These are phyloP conservation scores for Andrena cerasifolii DNA, from an alignment of 1,140 invertebrate species.

Conservation along the genomic window DNA sequence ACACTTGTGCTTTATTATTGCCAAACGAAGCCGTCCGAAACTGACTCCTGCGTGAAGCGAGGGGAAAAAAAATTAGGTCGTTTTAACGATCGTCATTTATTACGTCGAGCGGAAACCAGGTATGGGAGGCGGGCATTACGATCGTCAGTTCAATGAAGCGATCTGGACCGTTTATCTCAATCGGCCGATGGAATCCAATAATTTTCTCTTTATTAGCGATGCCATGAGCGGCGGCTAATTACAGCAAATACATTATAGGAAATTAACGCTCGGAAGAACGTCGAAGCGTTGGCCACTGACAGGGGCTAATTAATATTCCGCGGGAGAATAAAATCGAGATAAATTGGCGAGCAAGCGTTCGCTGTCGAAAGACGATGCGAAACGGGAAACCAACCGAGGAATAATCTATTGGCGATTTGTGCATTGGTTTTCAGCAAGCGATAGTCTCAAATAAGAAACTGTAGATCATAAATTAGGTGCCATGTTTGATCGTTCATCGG, in stretches of 20 bases:
- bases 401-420: background rate
- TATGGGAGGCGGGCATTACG: background rate
- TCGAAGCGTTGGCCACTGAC: conserved; percentile 11
- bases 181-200: conserved; percentile 37
- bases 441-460: background rate
- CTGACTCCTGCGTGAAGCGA: background rate
- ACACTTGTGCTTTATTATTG: background rate
- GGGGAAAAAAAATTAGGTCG: background rate
- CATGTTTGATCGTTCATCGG: background rate
- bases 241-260: conserved; percentile 29
- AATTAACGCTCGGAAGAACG: conserved; percentile 29
- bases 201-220: conserved; percentile 42
- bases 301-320: conserved; percentile 46
- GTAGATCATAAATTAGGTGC: background rate
- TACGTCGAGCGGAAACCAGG: background rate
- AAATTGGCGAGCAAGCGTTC: conserved; percentile 9
- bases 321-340: conserved; percentile 14
- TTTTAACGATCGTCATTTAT: background rate
- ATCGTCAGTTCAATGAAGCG: conserved; percentile 6
- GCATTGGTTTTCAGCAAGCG: background rate
- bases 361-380: background rate
- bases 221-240: conserved; percentile 32
- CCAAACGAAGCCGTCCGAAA: background rate
- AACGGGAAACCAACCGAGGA: background rate
- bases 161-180: conserved; percentile 27